Evolutionary conservation across 2,113 vertebrate species (phyloP), one percentile per base, ranked within the genome.

Genomic region (Opisthocomus hoazin): DNA sequence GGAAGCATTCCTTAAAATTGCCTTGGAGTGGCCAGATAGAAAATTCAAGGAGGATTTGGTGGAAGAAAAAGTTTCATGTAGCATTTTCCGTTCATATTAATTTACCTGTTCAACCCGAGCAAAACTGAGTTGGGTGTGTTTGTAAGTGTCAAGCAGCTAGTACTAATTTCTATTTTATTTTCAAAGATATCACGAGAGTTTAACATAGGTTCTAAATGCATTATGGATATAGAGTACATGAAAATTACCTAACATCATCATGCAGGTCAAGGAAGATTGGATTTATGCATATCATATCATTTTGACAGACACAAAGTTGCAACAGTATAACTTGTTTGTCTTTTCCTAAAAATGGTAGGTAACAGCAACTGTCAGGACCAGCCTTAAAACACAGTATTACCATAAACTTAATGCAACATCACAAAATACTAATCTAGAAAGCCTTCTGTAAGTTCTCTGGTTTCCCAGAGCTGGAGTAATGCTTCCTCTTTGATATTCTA

Each of bases 291-390:
- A 23, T 19, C 11, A 11, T 27, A 39, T 24, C 8, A 37, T 61
- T 68, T 46, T 50, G n/a, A 84, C 6, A 2, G 6, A 61, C 6
- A 19, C 2, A 29, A 5, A 56, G 61, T 83, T 88, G 32, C 37
- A 57, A 9, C 15, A 50, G 9, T 29, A 26, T 41, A 51, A 57
- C 0, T 0, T 23, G 7, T 66, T 79, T 53, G 2, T 69, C 5
- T 23, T 83, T 89, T 80, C 43, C 29, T 58, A 80, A 68, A 64
- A 83, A 36, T 63, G 10, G 7, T 71, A 79, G 18, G 6, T 12
- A 84, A 2, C 8, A 69, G 27, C 12, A 88, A 18, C 7, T 61
- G 41, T 51, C 20, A 75, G 4, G 26, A 48, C 16, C 8, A 82
- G 36, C 8, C 48, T 69, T 73, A 76, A 66, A 91, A 75, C 30